Evolutionary conservation across 2,113 vertebrate species (phyloP), one percentile per base, ranked within the genome.

Genomic region (Hippocampus mohnikei): DNA sequence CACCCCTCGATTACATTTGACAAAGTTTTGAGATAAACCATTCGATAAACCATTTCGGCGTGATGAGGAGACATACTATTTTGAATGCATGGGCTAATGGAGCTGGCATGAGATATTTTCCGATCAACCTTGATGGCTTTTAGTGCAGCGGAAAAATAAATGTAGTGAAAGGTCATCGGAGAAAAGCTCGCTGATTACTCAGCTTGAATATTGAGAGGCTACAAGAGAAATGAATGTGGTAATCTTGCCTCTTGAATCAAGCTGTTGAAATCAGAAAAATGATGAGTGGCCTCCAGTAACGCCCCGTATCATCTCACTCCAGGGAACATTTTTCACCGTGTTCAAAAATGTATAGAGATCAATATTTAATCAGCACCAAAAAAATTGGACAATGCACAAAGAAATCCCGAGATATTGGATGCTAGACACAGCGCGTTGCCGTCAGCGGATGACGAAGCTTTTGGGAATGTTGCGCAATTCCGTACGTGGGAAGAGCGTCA

Each of bases 311-410:
- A 84, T 83, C 81, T 68, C 81, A 77, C 81, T 78, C 72, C 69
- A 71, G 71, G 75, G 67, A 85, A 75, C 85, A 89, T 90, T 90
- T 91, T 91, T 90, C 89, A 90, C 73, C 71, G 55, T 68, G 77
- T 84, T 88, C 73, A 74, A 79, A 88, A 90, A 89, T 84, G 77
- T 83, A 89, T 80, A 84, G 79, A 88, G 91, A 93, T 92, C 92
- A 90, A 92, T 92, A 92, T 90, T 91, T 92, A 92, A 92, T 93
- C 90, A 90, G 84, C 82, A 84, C 79, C 82, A 86, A 88, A 90
- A 89, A 86, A 89, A 86, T 88, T 89, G 85, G 77, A 77, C 74
- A 84, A 88, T 82, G 81, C 80, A 86, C 84, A 90, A 87, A 87
- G 83, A 66, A 68, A 75, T 74, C 78, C 78, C 9, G 37, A 76